Percentiles rank a stretch among this genome's conserved stretches.
phyloP scores from a whole-genome alignment of 2,888 invertebrate genomes.

The Toxonevra muliebris region DNA sequence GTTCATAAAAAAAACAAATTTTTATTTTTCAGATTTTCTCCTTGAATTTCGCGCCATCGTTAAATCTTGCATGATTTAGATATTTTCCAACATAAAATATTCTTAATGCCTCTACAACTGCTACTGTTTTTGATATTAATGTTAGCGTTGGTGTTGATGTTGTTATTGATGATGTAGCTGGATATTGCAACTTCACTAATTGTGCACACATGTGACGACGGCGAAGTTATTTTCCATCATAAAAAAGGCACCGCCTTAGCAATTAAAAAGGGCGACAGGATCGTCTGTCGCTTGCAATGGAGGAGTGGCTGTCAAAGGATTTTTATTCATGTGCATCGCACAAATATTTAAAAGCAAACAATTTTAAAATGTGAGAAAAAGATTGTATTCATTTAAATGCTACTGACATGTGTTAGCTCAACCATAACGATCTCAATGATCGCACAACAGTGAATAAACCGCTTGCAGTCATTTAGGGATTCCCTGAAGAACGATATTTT shows the following conservation, averaged over 20 bases:
- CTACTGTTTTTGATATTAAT: too few relatives aligned
- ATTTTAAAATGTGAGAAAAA: too few relatives aligned
- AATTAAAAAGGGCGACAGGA: conserved; percentile 19
- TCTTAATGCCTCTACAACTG: too few relatives aligned
- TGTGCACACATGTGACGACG: conserved; percentile 33
- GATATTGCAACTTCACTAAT: conserved; percentile 18
- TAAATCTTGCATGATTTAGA: background rate
- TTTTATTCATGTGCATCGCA: background rate
- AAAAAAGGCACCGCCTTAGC: conserved; percentile 27
- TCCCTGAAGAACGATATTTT: conserved; percentile 37
- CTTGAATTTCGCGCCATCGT: too few relatives aligned
- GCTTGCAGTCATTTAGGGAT: conserved; percentile 36
- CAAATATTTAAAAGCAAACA: too few relatives aligned
- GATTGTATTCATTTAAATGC: conserved; percentile 21
- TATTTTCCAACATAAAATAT: conserved; percentile 1
- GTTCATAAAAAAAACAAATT: too few relatives aligned
- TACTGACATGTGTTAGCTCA: conserved; percentile 41
- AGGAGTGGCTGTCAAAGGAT: conserved; percentile 21
- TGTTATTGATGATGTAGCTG: background rate
- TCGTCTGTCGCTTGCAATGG: background rate
- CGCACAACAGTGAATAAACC: conserved; percentile 11
- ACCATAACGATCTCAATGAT: conserved; percentile 19
- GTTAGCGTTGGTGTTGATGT: too few relatives aligned
- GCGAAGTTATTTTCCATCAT: conserved; percentile 7
- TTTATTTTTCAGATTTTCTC: too few relatives aligned